phyloP scores from a whole-genome alignment of 1,140 invertebrate species.

The Lepidurus arcticus region DNA sequence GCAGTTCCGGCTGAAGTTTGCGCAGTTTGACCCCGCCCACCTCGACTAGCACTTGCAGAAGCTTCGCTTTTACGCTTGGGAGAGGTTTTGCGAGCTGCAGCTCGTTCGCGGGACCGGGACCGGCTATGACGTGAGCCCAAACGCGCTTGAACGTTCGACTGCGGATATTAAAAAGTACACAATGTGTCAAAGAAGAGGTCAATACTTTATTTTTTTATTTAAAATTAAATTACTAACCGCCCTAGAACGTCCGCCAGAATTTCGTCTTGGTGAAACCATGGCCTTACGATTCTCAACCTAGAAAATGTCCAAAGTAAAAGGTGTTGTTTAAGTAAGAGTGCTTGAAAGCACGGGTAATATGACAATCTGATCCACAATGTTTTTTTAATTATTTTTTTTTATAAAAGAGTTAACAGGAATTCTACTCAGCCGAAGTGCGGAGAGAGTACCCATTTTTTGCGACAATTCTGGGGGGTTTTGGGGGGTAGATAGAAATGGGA shows the following conservation, averaged over 20 bases:
- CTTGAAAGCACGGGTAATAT: neutral
- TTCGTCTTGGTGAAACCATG: slow-evolving; percentile 8
- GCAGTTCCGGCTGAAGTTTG: neutral
- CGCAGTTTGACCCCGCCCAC: neutral
- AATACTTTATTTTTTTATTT: too few relatives aligned
- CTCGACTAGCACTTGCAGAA: neutral
- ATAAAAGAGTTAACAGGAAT: slow-evolving; percentile 7
- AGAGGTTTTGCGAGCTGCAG: neutral
- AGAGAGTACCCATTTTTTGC: slow-evolving; percentile 10
- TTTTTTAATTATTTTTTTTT: neutral
- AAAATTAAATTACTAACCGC: neutral
- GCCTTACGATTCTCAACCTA: neutral
- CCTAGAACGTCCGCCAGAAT: slow-evolving; percentile 1
- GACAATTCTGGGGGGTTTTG: neutral
- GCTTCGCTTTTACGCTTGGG: neutral
- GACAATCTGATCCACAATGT: neutral
- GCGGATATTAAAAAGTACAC: neutral
- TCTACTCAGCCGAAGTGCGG: slow-evolving; percentile 12
- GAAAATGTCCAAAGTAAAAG: neutral
- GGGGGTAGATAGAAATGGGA: neutral
- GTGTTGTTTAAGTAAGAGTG: neutral
- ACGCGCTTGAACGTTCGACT: slow-evolving; percentile 2
- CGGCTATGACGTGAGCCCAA: neutral
- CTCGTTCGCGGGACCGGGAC: neutral
- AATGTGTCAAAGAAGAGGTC: neutral